Conservation (phyloP, 2,797 vertebrate genomes). For the Lagorchestes hirsutus region DNA sequence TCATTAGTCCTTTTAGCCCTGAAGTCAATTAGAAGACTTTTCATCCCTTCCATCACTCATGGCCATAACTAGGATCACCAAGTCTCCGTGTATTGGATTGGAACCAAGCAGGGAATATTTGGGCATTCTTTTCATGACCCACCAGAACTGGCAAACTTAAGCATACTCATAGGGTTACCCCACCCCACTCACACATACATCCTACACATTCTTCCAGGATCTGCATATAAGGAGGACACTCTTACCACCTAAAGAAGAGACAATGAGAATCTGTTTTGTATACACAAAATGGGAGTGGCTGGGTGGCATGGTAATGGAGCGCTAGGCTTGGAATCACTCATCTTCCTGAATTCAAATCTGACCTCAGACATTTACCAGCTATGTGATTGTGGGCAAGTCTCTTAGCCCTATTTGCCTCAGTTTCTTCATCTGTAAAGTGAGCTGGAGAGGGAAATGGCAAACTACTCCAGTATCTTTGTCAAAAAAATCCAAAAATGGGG, state of each 20-base stretch:
- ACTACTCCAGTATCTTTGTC: neutral
- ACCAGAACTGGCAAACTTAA: neutral
- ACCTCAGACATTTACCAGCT: neutral
- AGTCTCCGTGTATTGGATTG: neutral
- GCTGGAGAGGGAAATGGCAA: neutral
- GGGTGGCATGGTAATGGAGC: neutral
- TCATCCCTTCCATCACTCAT: neutral
- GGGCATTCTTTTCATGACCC: neutral
- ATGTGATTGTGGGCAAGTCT: neutral
- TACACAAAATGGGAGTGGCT: neutral
- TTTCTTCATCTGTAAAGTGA: neutral
- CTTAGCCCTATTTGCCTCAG: neutral
- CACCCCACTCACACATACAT: neutral
- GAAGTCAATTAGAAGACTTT: neutral
- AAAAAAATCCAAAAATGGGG: neutral
- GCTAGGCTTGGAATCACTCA: neutral
- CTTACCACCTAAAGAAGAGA: conserved; percentile 46
- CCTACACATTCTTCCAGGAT: conserved; percentile 33
- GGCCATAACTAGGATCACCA: neutral
- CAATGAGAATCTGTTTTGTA: conserved; percentile 39
- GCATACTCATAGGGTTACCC: neutral
- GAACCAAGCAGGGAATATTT: neutral
- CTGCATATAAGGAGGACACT: conserved; percentile 26
- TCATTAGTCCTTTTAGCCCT: neutral
- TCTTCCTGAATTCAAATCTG: neutral